Evolutionary conservation across 2,888 invertebrate genomes (phyloP).

Genomic region (Hartigia nigra): DNA sequence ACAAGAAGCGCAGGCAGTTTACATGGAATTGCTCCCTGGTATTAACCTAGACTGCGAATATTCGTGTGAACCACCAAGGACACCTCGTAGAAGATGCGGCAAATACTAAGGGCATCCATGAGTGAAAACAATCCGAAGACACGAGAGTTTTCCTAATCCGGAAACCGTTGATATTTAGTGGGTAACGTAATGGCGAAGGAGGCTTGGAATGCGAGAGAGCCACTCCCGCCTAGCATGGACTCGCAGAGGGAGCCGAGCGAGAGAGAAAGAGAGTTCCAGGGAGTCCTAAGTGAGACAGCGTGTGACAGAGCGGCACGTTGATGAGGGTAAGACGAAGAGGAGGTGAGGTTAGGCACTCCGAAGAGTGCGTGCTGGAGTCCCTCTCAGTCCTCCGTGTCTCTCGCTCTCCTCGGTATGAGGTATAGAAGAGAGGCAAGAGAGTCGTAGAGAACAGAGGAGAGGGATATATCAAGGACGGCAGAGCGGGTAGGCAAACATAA

Average conservation of each 20-base stretch:
- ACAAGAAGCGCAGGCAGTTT: too few species aligned
- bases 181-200: conserved; percentile 21
- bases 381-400: neutral
- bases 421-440: conserved; percentile 18
- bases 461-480: conserved; percentile 43
- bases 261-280: conserved; percentile 21
- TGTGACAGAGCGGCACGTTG: conserved; percentile 12
- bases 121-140: too few species aligned
- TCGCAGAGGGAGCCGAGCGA: conserved; percentile 16
- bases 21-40: too few species aligned
- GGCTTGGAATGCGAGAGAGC: conserved; percentile 48
- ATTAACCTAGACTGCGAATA: too few species aligned
- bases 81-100: neutral
- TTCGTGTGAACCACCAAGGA: neutral
- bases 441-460: conserved; percentile 18
- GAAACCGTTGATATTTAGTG: conserved; percentile 31
- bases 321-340: conserved; percentile 15
- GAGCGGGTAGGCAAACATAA: conserved; percentile 35
- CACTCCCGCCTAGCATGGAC: conserved; percentile 43
- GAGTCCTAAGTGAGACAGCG: conserved; percentile 13
- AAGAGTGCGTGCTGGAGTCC: conserved; percentile 24
- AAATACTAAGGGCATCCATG: too few species aligned
- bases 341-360: conserved; percentile 9
- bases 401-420: neutral
- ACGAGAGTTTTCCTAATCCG: conserved; percentile 34